These are phyloP conservation scores for Drosophila mulleri DNA, from an alignment of 2,888 invertebrate genomes.

Conservation along the genomic window DNA sequence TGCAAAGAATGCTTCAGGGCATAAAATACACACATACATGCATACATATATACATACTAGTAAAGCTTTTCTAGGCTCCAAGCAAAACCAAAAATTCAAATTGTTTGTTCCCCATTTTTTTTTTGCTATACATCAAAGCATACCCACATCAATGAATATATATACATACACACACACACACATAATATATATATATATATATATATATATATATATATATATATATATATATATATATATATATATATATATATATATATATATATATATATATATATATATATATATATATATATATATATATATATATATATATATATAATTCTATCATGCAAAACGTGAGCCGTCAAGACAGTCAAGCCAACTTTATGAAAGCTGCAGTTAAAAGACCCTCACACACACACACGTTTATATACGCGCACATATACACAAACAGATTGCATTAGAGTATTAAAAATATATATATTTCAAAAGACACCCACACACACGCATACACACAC, in stretches of 20 bases:
- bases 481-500: neutral
- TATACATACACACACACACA: too few relatives aligned
- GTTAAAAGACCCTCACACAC: slow-evolving; percentile 6
- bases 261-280: neutral
- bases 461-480: slow-evolving; percentile 34
- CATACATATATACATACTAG: slow-evolving; percentile 25
- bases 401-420: slow-evolving; percentile 18
- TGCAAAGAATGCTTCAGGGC: slow-evolving; percentile 44
- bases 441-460: slow-evolving; percentile 23
- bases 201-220: slow-evolving; percentile 1
- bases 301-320: neutral
- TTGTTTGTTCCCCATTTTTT: neutral
- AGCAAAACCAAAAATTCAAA: slow-evolving; percentile 44
- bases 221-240: neutral
- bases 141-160: slow-evolving; percentile 4
- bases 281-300: neutral
- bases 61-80: slow-evolving; percentile 61
- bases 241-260: neutral
- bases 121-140: slow-evolving; percentile 24
- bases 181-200: slow-evolving; percentile 1
- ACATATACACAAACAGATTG: slow-evolving; percentile 14
- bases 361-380: slow-evolving; percentile 20
- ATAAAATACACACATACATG: slow-evolving; percentile 25
- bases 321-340: slow-evolving; percentile 5
- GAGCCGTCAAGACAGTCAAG: slow-evolving; percentile 6